Conservation (phyloP, 2,888 invertebrate species). For the Eumerus sabulonum region DNA sequence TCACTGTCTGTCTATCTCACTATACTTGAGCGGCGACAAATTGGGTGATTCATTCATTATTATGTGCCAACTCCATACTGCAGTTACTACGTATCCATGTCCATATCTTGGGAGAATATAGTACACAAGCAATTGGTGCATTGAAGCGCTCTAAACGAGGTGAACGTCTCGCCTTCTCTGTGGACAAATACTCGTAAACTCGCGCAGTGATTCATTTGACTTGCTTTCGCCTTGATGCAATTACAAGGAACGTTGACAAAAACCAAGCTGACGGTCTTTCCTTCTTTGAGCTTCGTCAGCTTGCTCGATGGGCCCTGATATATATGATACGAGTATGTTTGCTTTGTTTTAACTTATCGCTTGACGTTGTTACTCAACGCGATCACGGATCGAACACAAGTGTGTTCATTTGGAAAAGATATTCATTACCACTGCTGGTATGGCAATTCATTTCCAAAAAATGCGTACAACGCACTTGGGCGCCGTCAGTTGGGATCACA, state of each 20-base stretch:
- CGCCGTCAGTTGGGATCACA: neutral
- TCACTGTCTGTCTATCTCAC: conserved; percentile 59
- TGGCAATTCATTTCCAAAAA: neutral
- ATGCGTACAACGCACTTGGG: no score
- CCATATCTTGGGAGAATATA: conserved; percentile 22
- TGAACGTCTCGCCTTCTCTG: conserved; percentile 35
- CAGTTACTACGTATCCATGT: conserved; percentile 14
- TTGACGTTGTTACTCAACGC: conserved; percentile 34
- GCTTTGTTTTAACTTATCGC: conserved; percentile 10
- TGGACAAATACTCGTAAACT: conserved; percentile 17
- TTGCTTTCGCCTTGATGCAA: conserved; percentile 45
- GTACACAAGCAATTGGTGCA: conserved; percentile 19
- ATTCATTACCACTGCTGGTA: conserved; percentile 1
- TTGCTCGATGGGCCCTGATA: neutral
- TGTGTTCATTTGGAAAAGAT: conserved; percentile 7
- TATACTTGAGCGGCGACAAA: conserved; percentile 35
- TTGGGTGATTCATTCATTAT: conserved; percentile 54
- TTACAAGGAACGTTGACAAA: conserved; percentile 25
- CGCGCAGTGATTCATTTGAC: conserved; percentile 50
- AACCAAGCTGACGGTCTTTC: conserved; percentile 10
- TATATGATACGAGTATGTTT: conserved; percentile 2
- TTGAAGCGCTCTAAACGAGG: conserved; percentile 44
- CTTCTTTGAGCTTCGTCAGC: conserved; percentile 33
- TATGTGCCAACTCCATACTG: conserved; percentile 19
- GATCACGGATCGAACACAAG: conserved; percentile 12